These are phyloP conservation scores for Tragelaphus buxtoni DNA, from an alignment of 2,113 vertebrate genomes.

Conservation along the genomic window DNA sequence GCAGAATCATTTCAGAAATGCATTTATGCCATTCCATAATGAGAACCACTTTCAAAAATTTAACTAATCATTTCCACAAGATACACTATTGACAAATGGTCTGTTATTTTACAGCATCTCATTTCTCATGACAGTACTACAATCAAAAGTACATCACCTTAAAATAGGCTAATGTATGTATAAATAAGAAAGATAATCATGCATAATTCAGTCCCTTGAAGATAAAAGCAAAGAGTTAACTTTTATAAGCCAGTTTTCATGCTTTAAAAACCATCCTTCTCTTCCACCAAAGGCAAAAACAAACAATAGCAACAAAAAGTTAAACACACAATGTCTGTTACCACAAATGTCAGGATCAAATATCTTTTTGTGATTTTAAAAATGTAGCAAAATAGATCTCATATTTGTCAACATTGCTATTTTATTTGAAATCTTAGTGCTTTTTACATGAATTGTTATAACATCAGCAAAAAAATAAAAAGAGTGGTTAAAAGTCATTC, in stretches of 20 bases:
- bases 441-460: neutral
- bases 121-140: neutral
- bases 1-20: slow-evolving; percentile 12
- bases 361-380: neutral
- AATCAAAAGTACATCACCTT: neutral
- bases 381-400: neutral
- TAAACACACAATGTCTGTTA: neutral
- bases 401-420: neutral
- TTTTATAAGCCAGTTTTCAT: neutral
- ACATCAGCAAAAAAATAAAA: neutral
- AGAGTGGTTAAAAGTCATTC: slow-evolving; percentile 22
- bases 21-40: slow-evolving; percentile 17
- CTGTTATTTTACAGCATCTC: slow-evolving; percentile 24
- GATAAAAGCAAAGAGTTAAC: neutral
- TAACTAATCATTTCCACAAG: slow-evolving; percentile 38
- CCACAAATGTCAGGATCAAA: neutral
- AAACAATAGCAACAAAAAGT: neutral
- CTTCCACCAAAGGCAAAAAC: neutral
- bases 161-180: neutral
- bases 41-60: slow-evolving; percentile 38
- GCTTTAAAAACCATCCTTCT: neutral
- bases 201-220: neutral
- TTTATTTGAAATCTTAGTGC: neutral
- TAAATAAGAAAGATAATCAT: neutral
- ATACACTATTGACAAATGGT: neutral